Base-by-base conservation (phyloP, 1,140 invertebrate species). In the Drosophila melanogaster region DNA sequence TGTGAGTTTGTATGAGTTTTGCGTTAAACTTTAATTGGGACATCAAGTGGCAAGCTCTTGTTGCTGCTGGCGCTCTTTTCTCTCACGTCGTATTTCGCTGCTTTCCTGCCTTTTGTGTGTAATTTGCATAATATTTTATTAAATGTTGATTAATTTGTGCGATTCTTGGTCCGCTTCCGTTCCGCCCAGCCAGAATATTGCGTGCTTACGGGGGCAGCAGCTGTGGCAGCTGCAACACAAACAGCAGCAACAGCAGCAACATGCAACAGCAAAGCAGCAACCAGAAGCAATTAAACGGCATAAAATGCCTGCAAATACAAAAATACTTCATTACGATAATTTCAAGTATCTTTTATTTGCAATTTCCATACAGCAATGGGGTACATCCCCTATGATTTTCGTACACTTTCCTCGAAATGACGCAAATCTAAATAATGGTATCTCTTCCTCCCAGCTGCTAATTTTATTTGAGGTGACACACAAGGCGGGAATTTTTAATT, bases 401-500 rank as follows among this genome's bases (percentile, higher is more conserved):
- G 4, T 56, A 12, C 35, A 37, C 10, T 50, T n/a, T 5, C 30
- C 66, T 69, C 60, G 83, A 87, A 86, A 86, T 87, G 83, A 87
- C 83, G 83, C 83, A 87, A 89, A 87, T 87, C 83, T 73, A 51
- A 77, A 70, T 89, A 89, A 83, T 56, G 44, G 79, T 79, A 57
- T 75, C 74, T 69, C 83, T 89, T 79, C 70, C 76, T 89, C 79
- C 66, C 81, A 83, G 71, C 74, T 87, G 83, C 83, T 89, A 89
- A 87, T 89, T 87, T 87, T 87, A 89, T 87, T 87, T 87, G 62
- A 87, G 83, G 83, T 87, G 83, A 87, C 83, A 87, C 84, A 87
- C 75, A 83, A 83, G 76, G 83, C 84, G 83, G 83, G 83, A 87
- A 87, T 87, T 71, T 71, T 71, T 65, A 87, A 87, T 87, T 71